These are phyloP conservation scores for Sinocyclocheilus anshuiensis DNA, from an alignment of 2,113 vertebrate species.

Conservation along the genomic window DNA sequence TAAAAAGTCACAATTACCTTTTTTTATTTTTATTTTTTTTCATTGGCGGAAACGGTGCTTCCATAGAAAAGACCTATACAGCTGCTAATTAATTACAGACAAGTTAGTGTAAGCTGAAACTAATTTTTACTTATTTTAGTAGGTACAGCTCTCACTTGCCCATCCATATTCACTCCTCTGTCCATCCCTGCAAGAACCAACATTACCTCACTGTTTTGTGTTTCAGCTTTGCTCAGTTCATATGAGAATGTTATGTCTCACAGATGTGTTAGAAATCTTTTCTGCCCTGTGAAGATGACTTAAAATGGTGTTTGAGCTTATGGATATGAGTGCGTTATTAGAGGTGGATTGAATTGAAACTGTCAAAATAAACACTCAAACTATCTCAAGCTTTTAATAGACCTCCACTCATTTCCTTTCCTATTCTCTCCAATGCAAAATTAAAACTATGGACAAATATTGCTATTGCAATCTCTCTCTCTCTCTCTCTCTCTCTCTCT, in stretches of 20 bases:
- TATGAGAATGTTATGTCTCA: background rate
- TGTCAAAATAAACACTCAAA: conserved; percentile 20
- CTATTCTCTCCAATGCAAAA: background rate
- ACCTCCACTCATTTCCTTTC: background rate
- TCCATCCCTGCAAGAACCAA: background rate
- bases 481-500: conserved; percentile 22
- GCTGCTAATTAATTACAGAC: background rate
- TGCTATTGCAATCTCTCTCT: background rate
- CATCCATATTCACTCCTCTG: background rate
- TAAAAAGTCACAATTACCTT: too few species aligned
- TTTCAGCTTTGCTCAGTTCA: background rate
- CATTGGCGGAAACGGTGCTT: too few species aligned
- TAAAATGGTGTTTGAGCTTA: background rate
- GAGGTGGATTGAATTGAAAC: background rate
- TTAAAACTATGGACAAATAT: background rate
- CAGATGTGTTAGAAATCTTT: background rate
- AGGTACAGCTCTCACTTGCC: background rate
- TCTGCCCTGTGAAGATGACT: background rate
- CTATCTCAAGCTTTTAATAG: background rate
- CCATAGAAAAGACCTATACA: background rate
- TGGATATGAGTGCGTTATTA: background rate
- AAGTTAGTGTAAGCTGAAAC: background rate
- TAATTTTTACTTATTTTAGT: background rate
- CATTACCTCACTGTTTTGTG: background rate
- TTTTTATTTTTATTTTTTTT: too few species aligned